phyloP scores from a whole-genome alignment of 2,113 vertebrate genomes.

The Apteryx mantelli region DNA sequence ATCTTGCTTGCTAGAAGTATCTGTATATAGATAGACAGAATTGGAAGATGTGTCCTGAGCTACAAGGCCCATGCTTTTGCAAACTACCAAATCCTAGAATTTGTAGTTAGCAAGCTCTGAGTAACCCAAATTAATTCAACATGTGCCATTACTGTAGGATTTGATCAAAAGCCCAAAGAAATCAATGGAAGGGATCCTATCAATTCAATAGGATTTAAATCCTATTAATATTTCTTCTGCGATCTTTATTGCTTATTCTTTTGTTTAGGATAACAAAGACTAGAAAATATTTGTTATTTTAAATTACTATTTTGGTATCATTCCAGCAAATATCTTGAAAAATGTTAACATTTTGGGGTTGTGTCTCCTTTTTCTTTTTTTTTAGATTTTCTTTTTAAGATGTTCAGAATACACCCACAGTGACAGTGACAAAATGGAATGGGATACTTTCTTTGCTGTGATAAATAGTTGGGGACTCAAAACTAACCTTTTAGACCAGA shows the following conservation, averaged over 20 bases:
- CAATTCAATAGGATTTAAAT: neutral
- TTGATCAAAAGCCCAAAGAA: neutral
- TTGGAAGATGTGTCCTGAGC: neutral
- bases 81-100: neutral
- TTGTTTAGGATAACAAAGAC: neutral
- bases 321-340: neutral
- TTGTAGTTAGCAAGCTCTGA: neutral
- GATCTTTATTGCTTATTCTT: neutral
- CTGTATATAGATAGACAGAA: neutral
- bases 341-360: neutral
- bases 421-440: conserved; percentile 41
- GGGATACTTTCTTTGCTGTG: neutral
- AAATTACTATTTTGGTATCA: neutral
- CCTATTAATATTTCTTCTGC: neutral
- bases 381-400: neutral
- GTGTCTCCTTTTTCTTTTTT: neutral
- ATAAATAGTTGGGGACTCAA: neutral
- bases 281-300: neutral
- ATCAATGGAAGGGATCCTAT: neutral
- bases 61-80: neutral
- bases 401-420: neutral
- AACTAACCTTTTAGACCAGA: neutral
- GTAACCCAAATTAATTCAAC: neutral
- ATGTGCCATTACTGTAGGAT: neutral
- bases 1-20: neutral